Evolutionary conservation across 2,888 invertebrate genomes (phyloP).

Genomic region (Drosophila paranaensis): DNA sequence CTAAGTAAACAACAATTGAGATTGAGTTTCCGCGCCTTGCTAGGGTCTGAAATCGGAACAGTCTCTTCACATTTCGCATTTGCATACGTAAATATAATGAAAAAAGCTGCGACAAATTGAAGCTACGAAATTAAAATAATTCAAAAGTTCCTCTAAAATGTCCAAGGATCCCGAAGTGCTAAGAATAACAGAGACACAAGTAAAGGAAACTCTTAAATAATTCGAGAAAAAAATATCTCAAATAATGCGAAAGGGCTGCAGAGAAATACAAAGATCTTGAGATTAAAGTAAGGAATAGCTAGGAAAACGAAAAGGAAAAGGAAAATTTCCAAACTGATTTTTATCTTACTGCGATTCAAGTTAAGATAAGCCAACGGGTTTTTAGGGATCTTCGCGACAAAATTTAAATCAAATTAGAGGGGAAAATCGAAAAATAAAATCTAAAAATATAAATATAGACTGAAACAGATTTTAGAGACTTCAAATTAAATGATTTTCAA

Average conservation of each 20-base stretch:
- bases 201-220: neutral
- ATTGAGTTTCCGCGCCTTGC: constrained; percentile 22
- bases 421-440: neutral
- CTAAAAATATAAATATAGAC: neutral
- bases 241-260: neutral
- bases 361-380: neutral
- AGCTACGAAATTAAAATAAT: constrained; percentile 23
- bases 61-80: constrained; percentile 28
- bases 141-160: constrained; percentile 8
- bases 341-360: neutral
- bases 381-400: too few relatives aligned
- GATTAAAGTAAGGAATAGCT: neutral
- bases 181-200: neutral
- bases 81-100: constrained; percentile 52
- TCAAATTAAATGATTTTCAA: too few relatives aligned
- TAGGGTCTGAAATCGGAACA: constrained; percentile 28
- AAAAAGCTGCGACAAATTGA: constrained; percentile 55
- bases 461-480: too few relatives aligned
- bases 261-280: neutral
- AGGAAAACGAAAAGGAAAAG: too few relatives aligned
- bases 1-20: constrained; percentile 73
- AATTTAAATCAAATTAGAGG: neutral
- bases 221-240: neutral
- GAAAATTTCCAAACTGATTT: neutral
- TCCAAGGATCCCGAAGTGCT: neutral